Conservation (phyloP, 2,797 vertebrate genomes). For the Danionella dracula region DNA sequence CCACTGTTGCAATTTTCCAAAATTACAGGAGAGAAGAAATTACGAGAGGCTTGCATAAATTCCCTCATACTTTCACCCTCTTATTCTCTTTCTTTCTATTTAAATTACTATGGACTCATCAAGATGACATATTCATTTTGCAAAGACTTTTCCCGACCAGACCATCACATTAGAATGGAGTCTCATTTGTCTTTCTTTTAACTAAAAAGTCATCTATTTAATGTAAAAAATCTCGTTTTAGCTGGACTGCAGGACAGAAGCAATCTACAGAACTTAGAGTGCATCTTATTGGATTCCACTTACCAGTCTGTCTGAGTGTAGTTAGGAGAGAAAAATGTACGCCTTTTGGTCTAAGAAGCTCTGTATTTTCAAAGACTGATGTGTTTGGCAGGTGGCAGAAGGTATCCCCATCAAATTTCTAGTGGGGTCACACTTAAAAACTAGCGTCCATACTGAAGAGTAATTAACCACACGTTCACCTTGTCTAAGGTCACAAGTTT, state of each 20-base stretch:
- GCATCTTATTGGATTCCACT: background rate
- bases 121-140: constrained; percentile 6
- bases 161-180: constrained; percentile 5
- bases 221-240: background rate
- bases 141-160: background rate
- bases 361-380: background rate
- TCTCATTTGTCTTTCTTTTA: background rate
- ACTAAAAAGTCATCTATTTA: constrained; percentile 1
- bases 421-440: background rate
- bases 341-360: background rate
- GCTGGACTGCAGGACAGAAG: background rate
- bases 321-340: background rate
- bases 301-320: background rate
- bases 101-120: constrained; percentile 56
- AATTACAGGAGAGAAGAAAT: constrained; percentile 59
- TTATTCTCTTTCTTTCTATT: constrained; percentile 41
- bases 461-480: constrained; percentile 1
- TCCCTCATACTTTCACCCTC: constrained; percentile 24
- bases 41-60: constrained; percentile 54
- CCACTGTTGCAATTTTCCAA: constrained; percentile 58
- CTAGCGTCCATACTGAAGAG: background rate
- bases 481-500: constrained; percentile 21
- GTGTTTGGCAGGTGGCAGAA: background rate
- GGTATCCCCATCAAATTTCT: background rate
- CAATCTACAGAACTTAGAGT: background rate